Evolutionary conservation across 2,797 vertebrate genomes (phyloP).

Genomic region (Champsocephalus esox): DNA sequence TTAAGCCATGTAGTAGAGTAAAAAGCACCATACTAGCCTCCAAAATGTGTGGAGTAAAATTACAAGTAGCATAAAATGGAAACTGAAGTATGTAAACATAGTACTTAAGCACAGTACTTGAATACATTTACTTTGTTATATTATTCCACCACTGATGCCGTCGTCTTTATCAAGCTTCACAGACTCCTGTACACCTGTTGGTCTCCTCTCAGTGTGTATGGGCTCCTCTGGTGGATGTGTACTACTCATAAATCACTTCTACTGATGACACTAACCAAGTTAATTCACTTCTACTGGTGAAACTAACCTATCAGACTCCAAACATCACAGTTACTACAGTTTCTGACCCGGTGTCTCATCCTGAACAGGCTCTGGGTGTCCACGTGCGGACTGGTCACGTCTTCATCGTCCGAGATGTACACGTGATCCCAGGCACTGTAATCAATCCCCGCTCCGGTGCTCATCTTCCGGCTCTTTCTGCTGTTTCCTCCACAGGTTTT

Average conservation of each 20-base stretch:
- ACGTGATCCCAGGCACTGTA: constrained; percentile 95
- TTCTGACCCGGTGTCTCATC: constrained; percentile 91
- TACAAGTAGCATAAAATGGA: no score
- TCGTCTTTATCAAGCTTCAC: background rate
- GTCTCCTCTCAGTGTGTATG: background rate
- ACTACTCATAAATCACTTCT: constrained; percentile 3
- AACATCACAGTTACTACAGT: constrained; percentile 47
- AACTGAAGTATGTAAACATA: no score
- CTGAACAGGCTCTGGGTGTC: constrained; percentile 92
- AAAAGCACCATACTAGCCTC: no score
- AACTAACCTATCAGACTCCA: constrained; percentile 45
- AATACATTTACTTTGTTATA: no score
- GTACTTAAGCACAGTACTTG: no score
- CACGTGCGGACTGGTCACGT: constrained; percentile 91
- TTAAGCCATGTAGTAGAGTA: background rate
- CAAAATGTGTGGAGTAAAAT: no score
- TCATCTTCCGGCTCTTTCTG: constrained; percentile 51
- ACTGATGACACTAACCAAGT: background rate
- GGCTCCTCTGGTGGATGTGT: background rate
- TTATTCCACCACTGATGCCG: no score
- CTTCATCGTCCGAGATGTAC: constrained; percentile 93
- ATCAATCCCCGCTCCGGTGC: constrained; percentile 82
- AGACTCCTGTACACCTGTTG: constrained; percentile 23
- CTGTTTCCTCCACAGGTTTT: no score
- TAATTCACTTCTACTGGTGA: constrained; percentile 18